phyloP scores from a whole-genome alignment of 2,113 vertebrate species.

The Neolamprologus kungweensis region DNA sequence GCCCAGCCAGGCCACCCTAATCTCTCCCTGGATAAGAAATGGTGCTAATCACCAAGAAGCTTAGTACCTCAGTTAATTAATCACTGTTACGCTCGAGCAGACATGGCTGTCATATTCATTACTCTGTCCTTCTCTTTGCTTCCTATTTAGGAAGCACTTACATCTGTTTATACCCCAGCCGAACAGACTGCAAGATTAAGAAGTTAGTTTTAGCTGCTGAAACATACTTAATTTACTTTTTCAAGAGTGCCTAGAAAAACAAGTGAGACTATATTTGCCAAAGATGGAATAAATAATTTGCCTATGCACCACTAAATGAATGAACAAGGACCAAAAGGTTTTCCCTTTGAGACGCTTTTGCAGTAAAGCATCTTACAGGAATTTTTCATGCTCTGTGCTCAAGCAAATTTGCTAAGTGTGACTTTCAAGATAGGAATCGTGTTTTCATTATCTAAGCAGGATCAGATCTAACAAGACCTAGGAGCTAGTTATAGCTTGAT shows the following conservation, averaged over 20 bases:
- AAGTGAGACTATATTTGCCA: neutral
- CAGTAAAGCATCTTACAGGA: neutral
- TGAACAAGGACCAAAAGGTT: neutral
- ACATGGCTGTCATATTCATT: conserved; percentile 23
- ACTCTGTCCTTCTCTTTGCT: neutral
- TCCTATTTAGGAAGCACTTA: neutral
- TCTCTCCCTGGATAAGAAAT: conserved; percentile 16
- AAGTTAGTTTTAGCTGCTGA: neutral
- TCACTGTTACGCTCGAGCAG: neutral
- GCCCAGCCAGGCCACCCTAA: neutral
- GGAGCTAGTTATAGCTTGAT: neutral
- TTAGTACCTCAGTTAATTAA: conserved; percentile 32
- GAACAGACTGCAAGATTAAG: neutral
- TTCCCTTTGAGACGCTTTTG: neutral
- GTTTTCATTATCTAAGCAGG: neutral
- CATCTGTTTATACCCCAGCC: neutral
- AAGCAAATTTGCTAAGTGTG: neutral
- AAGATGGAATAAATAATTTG: neutral
- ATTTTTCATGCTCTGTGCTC: neutral
- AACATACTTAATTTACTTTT: neutral
- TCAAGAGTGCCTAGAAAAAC: neutral
- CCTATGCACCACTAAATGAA: neutral
- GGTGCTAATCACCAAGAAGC: conserved; percentile 21
- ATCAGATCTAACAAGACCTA: neutral
- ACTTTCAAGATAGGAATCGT: neutral